These are phyloP conservation scores for Tyria jacobaeae DNA, from an alignment of 2,888 invertebrate species.

Conservation along the genomic window DNA sequence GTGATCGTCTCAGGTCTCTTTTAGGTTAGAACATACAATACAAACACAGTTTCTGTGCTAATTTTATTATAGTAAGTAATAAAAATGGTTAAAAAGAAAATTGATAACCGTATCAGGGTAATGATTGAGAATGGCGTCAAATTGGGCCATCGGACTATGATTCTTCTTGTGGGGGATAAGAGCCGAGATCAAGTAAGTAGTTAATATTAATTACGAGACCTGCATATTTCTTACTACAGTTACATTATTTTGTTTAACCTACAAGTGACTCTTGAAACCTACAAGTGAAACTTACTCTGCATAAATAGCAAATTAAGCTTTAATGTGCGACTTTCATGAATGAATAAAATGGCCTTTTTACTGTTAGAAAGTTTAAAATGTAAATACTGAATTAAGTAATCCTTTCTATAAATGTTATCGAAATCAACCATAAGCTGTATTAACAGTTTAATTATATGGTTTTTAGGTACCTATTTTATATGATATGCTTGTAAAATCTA, in stretches of 20 bases:
- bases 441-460: background rate
- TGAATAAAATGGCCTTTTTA: too few relatives aligned
- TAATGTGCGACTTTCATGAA: too few relatives aligned
- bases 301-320: background rate
- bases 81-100: slow-evolving; percentile 96
- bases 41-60: slow-evolving; percentile 19
- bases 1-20: slow-evolving; percentile 33
- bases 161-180: slow-evolving; percentile 98
- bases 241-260: too few relatives aligned
- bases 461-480: slow-evolving; percentile 97
- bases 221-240: too few relatives aligned
- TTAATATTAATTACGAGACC: background rate
- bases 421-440: too few relatives aligned
- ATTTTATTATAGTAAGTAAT: slow-evolving; percentile 19
- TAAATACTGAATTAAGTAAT: too few relatives aligned
- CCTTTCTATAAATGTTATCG: too few relatives aligned
- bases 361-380: too few relatives aligned
- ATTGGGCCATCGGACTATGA: slow-evolving; percentile 96
- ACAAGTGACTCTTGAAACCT: too few relatives aligned
- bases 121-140: slow-evolving; percentile 99
- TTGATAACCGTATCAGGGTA: slow-evolving; percentile 97
- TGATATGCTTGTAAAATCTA: slow-evolving; percentile 98
- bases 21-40: slow-evolving; percentile 56
- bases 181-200: slow-evolving; percentile 94
- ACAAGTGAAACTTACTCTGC: too few relatives aligned